Conservation (phyloP, 2,113 vertebrate genomes). For the Silurus asotus region DNA sequence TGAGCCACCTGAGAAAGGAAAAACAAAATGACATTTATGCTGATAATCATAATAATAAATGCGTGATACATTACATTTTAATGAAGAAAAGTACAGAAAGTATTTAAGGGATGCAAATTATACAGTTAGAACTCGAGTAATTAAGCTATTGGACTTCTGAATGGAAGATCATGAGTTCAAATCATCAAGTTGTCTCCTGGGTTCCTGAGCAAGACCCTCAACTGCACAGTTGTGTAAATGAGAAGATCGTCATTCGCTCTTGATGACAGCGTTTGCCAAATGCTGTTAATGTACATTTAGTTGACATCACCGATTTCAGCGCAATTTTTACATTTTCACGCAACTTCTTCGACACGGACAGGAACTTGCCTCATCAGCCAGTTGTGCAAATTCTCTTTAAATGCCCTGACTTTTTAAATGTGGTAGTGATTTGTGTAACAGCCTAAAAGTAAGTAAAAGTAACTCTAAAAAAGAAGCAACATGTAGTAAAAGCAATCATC, state of each 20-base stretch:
- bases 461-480: neutral
- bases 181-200: no score
- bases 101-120: no score
- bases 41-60: neutral
- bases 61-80: neutral
- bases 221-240: no score
- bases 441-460: neutral
- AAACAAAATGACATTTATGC: neutral
- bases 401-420: neutral
- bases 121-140: no score
- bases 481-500: neutral
- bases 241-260: no score
- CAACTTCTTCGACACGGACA: neutral
- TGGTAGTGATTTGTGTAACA: neutral
- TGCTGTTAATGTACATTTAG: neutral
- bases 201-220: no score
- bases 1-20: constrained; percentile 72
- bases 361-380: neutral
- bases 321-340: neutral
- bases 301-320: neutral
- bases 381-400: neutral
- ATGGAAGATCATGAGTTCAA: no score
- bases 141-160: no score
- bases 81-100: no score
- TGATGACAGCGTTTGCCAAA: no score